A percentile compares a stretch with the other conserved stretches of the same genome.
Evolutionary conservation across 2,797 vertebrate species (phyloP).

Genomic region (Myotis planiceps): DNA sequence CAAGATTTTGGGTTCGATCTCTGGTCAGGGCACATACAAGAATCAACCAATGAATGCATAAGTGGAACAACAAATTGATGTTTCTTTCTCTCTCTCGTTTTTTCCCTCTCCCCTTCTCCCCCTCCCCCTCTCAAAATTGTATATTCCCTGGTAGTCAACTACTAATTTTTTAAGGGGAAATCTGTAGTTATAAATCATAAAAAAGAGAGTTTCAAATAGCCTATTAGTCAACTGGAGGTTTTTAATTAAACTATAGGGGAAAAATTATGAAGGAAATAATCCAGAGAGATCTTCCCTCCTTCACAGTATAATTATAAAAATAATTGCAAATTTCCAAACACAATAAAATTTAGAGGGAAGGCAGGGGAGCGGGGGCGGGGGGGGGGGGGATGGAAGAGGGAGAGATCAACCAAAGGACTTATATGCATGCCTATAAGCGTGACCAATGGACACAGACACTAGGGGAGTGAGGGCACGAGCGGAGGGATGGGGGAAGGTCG

Average conservation of each 20-base stretch:
- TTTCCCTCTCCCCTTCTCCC: not conserved
- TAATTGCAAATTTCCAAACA: not conserved
- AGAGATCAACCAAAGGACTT: no score
- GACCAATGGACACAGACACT: no score
- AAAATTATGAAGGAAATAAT: not conserved
- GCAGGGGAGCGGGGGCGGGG: no score
- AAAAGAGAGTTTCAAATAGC: not conserved
- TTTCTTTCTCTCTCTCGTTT: not conserved
- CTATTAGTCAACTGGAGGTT: not conserved
- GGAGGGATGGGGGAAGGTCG: no score
- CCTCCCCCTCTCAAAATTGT: not conserved
- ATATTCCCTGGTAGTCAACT: not conserved
- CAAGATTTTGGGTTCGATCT: no score
- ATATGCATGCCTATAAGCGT: no score
- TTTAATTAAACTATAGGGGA: not conserved
- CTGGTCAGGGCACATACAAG: no score
- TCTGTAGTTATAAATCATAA: not conserved
- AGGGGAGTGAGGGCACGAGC: no score
- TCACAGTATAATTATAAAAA: not conserved
- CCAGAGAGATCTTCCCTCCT: not conserved
- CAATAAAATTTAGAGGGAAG: not conserved
- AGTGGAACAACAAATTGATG: not conserved
- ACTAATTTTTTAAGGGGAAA: not conserved
- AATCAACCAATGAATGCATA: no score
- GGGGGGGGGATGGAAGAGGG: no score